A percentile compares a stretch with the other conserved stretches of the same genome.
Conservation (phyloP, 2,888 invertebrate genomes). For the Hypercompe scribonia region DNA sequence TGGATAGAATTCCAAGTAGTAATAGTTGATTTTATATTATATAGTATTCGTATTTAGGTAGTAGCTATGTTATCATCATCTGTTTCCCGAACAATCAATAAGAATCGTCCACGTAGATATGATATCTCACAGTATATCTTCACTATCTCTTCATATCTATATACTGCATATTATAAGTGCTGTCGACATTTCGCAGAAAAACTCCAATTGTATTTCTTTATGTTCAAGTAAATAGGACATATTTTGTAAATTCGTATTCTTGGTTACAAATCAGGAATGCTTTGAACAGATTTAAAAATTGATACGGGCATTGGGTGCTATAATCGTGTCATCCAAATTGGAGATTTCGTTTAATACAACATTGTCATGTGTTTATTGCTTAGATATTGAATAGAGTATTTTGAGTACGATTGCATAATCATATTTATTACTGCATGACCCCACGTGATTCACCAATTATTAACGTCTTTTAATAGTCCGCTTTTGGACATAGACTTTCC, state of each 20-base stretch:
- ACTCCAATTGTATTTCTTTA: conserved; percentile 13
- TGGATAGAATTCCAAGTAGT: too few species aligned
- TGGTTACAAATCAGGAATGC: not conserved
- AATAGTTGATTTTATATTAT: not conserved
- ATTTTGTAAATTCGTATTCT: not conserved
- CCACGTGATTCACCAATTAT: too few species aligned
- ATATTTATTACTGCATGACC: not conserved
- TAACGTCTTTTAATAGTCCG: too few species aligned
- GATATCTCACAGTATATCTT: conserved; percentile 32
- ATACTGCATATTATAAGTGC: conserved; percentile 7
- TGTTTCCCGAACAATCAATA: conserved; percentile 5
- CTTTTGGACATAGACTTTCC: too few species aligned
- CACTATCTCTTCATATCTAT: conserved; percentile 36
- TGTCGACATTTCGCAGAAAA: conserved; percentile 29
- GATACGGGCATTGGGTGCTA: not conserved
- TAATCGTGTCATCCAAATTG: not conserved
- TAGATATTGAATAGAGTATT: not conserved
- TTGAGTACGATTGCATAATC: not conserved
- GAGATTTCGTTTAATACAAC: not conserved
- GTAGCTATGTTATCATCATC: not conserved
- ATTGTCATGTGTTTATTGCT: not conserved
- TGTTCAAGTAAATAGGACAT: conserved; percentile 4
- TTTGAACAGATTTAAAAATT: not conserved
- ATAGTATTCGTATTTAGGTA: not conserved
- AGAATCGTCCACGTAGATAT: conserved; percentile 29